These are phyloP conservation scores for Rachycentron canadum DNA, from an alignment of 2,797 vertebrate genomes.

Conservation along the genomic window DNA sequence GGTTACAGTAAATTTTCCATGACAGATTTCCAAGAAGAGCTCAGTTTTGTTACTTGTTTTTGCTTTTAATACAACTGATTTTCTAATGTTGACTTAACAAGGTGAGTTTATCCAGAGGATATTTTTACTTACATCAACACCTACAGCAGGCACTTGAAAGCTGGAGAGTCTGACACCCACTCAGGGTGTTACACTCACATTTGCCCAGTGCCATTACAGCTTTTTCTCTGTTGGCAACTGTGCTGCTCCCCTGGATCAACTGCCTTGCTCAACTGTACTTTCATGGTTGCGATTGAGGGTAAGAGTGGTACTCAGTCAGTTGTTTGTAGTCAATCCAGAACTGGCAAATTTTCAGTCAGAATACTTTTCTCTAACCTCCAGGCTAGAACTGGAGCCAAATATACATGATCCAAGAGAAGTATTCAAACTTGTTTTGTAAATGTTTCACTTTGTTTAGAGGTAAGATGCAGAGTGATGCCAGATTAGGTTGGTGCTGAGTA, in stretches of 20 bases:
- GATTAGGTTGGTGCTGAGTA: conserved; percentile 32
- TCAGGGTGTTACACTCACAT: conserved; percentile 43
- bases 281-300: conserved; percentile 52
- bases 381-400: conserved; percentile 47
- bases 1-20: conserved; percentile 52
- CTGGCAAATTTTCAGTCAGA: conserved; percentile 59
- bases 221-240: conserved; percentile 44
- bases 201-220: conserved; percentile 20
- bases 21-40: conserved; percentile 29
- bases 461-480: conserved; percentile 40
- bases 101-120: conserved; percentile 19
- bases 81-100: conserved; percentile 44
- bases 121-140: conserved; percentile 27
- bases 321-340: conserved; percentile 57
- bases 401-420: conserved; percentile 39
- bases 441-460: conserved; percentile 51
- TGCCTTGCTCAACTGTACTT: conserved; percentile 66
- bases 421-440: conserved; percentile 59
- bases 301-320: conserved; percentile 31
- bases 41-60: neutral
- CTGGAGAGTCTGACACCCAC: conserved; percentile 50
- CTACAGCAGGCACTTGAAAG: conserved; percentile 37
- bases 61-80: conserved; percentile 28
- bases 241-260: conserved; percentile 41
- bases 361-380: conserved; percentile 52